Evolutionary conservation across 2,888 invertebrate genomes (phyloP), one percentile per base, ranked within the genome.

Genomic region (Cantharis rufa): DNA sequence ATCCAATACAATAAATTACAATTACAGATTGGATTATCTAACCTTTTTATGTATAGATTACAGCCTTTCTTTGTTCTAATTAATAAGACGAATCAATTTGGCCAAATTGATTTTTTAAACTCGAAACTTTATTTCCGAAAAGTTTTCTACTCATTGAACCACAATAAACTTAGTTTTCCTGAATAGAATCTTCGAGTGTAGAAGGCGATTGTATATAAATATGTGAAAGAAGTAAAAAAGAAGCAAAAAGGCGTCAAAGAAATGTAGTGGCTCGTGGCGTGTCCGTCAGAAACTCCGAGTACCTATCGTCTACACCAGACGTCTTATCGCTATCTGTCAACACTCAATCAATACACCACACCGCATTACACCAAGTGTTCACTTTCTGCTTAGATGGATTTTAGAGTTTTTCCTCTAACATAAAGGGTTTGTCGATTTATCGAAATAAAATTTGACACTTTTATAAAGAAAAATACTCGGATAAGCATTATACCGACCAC

Each of bases 241-340:
- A 75, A 70, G 63, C 63, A 71, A 75, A 71, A 71, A 71, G n/a
- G 69, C 70, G 66, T 66, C 63, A 63, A 78, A 71, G 68, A 70
- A 69, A 62, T 74, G 64, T 69, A 74, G 75, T 72, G 78, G 75
- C 78, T 71, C 73, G 73, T 72, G 72, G 79, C 80, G 80, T 80
- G 81, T 82, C 82, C 81, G 80, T 81, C 80, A 81, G 80, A 80
- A 81, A 66, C 79, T 80, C 81, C 80, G 80, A 73, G 76, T 79
- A 81, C 81, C 79, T 81, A 82, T 81, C 80, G 74, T 75, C 74
- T 73, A 78, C 79, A 80, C 77, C 78, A 81, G 80, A 78, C 76
- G 76, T 80, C 78, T 83, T 83, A 83, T 83, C 82, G 82, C 82
- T 83, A 84, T 84, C 82, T 83, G 84, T 84, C 84, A 84, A 83